Evolutionary conservation across 1,140 invertebrate species (phyloP).

Genomic region (Streblospio benedicti): DNA sequence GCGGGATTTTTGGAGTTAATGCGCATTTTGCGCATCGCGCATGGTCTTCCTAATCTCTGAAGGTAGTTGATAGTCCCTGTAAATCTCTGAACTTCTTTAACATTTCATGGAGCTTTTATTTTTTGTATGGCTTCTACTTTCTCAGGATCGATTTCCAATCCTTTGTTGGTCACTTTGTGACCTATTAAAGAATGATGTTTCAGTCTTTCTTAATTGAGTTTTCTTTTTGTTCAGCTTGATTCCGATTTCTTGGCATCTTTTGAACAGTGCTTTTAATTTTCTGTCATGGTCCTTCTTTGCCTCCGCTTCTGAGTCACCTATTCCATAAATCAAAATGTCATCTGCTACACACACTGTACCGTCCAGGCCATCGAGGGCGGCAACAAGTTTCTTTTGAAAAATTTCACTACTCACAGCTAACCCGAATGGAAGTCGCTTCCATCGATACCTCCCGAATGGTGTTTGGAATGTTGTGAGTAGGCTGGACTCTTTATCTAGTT

Average conservation of each 20-base stretch:
- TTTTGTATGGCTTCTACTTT: slow-evolving; percentile 39
- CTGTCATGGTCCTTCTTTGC: neutral
- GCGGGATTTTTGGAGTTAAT: too few species aligned
- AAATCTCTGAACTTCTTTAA: slow-evolving; percentile 20
- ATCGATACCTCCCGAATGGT: slow-evolving; percentile 22
- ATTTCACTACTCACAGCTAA: slow-evolving; percentile 23
- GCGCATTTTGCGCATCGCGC: too few species aligned
- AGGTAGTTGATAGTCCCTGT: slow-evolving; percentile 27
- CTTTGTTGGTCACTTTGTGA: slow-evolving; percentile 36
- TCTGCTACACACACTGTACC: slow-evolving; percentile 43
- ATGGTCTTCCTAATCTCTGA: too few species aligned
- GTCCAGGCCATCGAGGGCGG: slow-evolving; percentile 33
- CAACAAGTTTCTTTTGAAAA: slow-evolving; percentile 32
- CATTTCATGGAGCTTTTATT: slow-evolving; percentile 18
- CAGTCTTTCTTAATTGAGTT: neutral
- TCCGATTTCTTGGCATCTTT: slow-evolving; percentile 30
- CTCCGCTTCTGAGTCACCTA: neutral
- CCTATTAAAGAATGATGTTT: slow-evolving; percentile 11
- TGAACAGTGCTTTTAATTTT: slow-evolving; percentile 25
- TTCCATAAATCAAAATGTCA: slow-evolving; percentile 3
- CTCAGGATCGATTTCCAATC: slow-evolving; percentile 37
- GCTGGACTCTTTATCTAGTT: slow-evolving; percentile 22
- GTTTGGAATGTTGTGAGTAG: slow-evolving; percentile 23
- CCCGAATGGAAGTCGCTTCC: slow-evolving; percentile 22
- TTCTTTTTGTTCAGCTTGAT: slow-evolving; percentile 42